Evolutionary conservation across 2,113 vertebrate species (phyloP), one percentile per base, ranked within the genome.

Genomic region (Nyctereutes procyonoides): DNA sequence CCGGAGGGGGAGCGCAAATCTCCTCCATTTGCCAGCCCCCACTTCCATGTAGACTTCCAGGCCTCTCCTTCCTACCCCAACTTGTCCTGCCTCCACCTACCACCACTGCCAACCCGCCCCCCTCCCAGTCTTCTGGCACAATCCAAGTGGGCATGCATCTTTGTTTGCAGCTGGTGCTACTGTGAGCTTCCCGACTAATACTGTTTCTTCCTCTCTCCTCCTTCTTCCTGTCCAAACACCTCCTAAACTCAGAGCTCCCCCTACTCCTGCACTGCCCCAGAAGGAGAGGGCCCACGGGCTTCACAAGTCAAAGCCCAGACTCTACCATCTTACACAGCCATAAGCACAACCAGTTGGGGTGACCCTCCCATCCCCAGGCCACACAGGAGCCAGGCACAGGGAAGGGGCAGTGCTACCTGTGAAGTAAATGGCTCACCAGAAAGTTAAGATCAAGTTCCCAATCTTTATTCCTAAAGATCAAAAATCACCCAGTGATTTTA

Each of bases 211-310:
- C 69, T 86, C 90, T 76, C 38, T 1, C 74, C 74, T 94, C 87
- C 97, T 92, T 53, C 93, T 96, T 93, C 96, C 92, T 55, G 48
- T 71, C 28, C 35, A 53, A 43, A 43, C 12, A 48, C 0, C 32
- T 58, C 73, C 63, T 56, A 88, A 95, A 96, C 94, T 69, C 96
- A 96, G 92, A 94, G 95, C 94, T 87, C 93, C 97, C 96, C 97
- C 63, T 65, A 90, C 91, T 97, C 95, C 81, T 82, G 93, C 83
- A 53, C 97, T 96, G 51, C 94, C 87, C 84, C 22, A 1, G 96
- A 91, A 62, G 58, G 80, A 53, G 0, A 74, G 93, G 79, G 62
- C 82, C 92, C 93, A 58, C 92, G 1, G 69, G 14, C 24, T 24
- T 71, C 95, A 97, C 77, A 91, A 89, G 67, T 90, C 93, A 94